Evolutionary conservation across 1,140 invertebrate genomes (phyloP).

Genomic region (Pseudoatta argentina): DNA sequence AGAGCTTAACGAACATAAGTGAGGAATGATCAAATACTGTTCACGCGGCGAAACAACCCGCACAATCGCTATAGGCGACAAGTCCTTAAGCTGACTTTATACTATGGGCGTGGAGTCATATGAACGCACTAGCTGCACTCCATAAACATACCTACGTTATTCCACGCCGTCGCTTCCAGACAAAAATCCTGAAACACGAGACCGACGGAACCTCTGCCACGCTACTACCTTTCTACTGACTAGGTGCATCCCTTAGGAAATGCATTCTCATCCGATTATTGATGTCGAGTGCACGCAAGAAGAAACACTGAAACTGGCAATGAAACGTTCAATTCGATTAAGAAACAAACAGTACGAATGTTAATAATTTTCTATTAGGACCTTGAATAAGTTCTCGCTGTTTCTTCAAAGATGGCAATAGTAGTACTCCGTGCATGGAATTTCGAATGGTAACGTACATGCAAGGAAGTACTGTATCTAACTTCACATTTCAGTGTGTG

Average conservation of each 20-base stretch:
- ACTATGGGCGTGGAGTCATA: slow-evolving; percentile 49
- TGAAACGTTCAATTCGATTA: neutral
- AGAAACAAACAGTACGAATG: neutral
- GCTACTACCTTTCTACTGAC: slow-evolving; percentile 13
- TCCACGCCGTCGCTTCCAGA: neutral
- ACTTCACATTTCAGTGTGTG: no score
- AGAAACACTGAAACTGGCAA: slow-evolving; percentile 28
- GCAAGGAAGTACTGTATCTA: no score
- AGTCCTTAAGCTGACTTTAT: slow-evolving; percentile 51
- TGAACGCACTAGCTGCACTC: slow-evolving; percentile 32
- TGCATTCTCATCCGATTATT: slow-evolving; percentile 50
- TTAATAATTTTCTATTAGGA: slow-evolving; percentile 17
- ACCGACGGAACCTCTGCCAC: slow-evolving; percentile 25
- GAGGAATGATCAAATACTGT: slow-evolving; percentile 33
- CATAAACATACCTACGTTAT: slow-evolving; percentile 34
- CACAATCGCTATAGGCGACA: slow-evolving; percentile 41
- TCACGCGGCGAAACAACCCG: slow-evolving; percentile 44
- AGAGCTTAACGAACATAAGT: slow-evolving; percentile 19
- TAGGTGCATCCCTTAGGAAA: slow-evolving; percentile 36
- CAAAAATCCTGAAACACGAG: slow-evolving; percentile 56
- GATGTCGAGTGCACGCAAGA: neutral
- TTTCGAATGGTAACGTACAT: no score
- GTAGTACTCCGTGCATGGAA: no score
- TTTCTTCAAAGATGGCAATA: no score
- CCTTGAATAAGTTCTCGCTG: no score